Evolutionary conservation across 2,113 vertebrate genomes (phyloP).

Genomic region (Sciurus niger): DNA sequence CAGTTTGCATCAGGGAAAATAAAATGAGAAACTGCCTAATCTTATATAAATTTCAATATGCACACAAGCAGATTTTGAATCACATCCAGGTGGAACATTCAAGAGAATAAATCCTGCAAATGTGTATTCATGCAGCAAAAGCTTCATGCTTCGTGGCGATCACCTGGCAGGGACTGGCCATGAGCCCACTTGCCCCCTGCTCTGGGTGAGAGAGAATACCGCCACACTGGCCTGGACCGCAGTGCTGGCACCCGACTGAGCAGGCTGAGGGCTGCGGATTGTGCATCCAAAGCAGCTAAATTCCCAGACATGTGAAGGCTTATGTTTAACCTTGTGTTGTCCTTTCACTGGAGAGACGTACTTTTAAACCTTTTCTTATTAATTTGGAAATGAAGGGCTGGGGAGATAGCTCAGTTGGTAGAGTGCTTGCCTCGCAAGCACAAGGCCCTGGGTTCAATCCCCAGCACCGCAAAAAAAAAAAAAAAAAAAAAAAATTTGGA

Average conservation of each 20-base stretch:
- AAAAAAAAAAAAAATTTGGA: background rate
- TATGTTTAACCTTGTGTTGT: slow-evolving; percentile 78
- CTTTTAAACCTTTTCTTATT: slow-evolving; percentile 49
- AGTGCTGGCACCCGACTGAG: background rate
- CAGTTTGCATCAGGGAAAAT: background rate
- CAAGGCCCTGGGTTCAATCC: no score
- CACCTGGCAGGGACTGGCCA: background rate
- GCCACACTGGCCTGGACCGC: background rate
- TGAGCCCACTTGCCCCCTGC: background rate
- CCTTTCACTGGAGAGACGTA: slow-evolving; percentile 55
- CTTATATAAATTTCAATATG: background rate
- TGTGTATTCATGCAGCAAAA: no score
- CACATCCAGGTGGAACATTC: background rate
- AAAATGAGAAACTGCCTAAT: background rate
- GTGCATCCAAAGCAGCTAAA: slow-evolving; percentile 60
- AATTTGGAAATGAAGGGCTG: background rate
- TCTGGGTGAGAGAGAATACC: background rate
- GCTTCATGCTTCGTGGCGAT: rapidly evolving
- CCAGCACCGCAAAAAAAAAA: no score
- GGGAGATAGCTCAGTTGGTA: no score
- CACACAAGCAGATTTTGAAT: background rate
- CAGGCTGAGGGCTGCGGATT: slow-evolving; percentile 64
- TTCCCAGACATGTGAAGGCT: slow-evolving; percentile 65
- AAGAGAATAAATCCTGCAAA: background rate
- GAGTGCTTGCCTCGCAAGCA: no score